Base-by-base conservation (phyloP, 2,888 invertebrate species). In the Drosophila suboccidentalis region DNA sequence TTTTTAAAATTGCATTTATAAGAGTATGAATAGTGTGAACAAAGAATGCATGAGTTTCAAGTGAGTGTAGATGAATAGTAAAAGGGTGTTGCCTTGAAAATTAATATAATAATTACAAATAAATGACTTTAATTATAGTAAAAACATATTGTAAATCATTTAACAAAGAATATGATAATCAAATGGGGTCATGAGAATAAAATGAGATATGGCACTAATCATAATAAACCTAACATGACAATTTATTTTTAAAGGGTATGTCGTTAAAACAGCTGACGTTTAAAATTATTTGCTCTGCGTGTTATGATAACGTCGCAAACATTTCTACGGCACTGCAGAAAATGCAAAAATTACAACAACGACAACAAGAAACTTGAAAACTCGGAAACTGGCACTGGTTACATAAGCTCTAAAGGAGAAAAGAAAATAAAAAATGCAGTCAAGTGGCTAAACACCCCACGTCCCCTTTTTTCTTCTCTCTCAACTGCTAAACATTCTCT, bases 271-370 rank as follows among this genome's bases (percentile, higher is more conserved):
- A 50, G 32, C 29, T 17, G 51, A 43, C 49, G 41, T 32, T 55
- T 22, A 44, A 55, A 43, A 15, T 26, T 9, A 17, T 41, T 32
- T 43, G 22, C 15, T 2, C 19, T 49, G 41, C 47, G 49, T 50
- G 38, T 49, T 70, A 26, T 51, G 55, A 72, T 74, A 67, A 58
- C 53, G 46, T 22, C 46, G 41, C 36, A 34, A 51, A 44, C 44
- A 57, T 57, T 64, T 64, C 19, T 44, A 19, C 34, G 34, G 26
- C 67, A 50, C 3, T 66, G 66, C 51, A 66, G 47, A 59, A 46
- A 46, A 64, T 46, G 39, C 47, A 54, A 66, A 17, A 36, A 10
- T 36, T 19, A 49, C 57, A 46, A 50, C 6, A 62, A 29, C 29
- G 17, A 19, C 49, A 19, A 50, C 34, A 34, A 44, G 19, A 59